Evolutionary conservation across 2,797 vertebrate genomes (phyloP).

Genomic region (Champsocephalus gunnari): DNA sequence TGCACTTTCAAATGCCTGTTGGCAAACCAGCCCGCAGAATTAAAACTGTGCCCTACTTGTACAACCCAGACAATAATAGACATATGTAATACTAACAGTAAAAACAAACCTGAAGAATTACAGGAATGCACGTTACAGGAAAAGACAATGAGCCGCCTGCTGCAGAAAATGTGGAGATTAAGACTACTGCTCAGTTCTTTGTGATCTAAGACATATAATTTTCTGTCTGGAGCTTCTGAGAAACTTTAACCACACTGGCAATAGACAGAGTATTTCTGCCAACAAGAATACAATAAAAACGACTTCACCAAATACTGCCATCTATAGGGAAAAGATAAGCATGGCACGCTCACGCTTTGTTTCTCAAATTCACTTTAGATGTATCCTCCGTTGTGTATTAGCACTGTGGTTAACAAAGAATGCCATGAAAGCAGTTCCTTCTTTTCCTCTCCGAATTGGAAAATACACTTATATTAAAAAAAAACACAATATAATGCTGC

Average conservation of each 20-base stretch:
- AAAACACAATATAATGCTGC: background rate
- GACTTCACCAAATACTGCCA: slow-evolving; percentile 44
- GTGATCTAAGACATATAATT: too few relatives aligned
- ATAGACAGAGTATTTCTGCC: background rate
- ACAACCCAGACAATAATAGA: background rate
- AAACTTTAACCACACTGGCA: background rate
- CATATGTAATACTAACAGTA: background rate
- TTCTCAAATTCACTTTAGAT: background rate
- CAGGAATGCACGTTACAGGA: background rate
- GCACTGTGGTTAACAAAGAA: background rate
- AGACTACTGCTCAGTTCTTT: background rate
- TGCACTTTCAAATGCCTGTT: background rate
- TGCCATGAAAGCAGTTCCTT: background rate
- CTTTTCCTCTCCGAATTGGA: background rate
- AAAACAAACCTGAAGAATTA: background rate
- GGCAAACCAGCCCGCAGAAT: background rate
- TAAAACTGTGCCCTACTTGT: background rate
- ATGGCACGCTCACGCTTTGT: background rate
- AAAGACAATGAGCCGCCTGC: background rate
- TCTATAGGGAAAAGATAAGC: slow-evolving; percentile 29
- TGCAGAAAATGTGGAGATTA: background rate
- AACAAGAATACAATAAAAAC: background rate
- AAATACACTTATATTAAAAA: background rate
- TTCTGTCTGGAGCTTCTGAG: slow-evolving; percentile 1
- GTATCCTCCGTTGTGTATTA: background rate